Evolutionary conservation across 1,140 invertebrate species (phyloP), one percentile per base, ranked within the genome.

Genomic region (Conopomorpha cramerella): DNA sequence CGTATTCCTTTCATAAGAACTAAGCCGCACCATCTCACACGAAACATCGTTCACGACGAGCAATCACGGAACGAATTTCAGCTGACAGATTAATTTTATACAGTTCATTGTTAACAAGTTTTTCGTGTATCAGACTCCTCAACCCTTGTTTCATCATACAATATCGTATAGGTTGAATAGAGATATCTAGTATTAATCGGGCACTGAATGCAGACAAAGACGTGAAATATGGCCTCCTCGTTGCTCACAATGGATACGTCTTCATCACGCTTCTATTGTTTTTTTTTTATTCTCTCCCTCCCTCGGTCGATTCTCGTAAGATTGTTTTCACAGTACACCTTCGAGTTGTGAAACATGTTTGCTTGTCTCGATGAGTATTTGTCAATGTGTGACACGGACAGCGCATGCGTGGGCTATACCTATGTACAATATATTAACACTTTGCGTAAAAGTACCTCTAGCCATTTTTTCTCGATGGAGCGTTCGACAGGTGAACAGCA

Each of bases 171-270:
- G 46, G 47, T n/a, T 45, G 55, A 72, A 74, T 70, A 54, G 70
- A 76, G 71, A 72, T 76, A 72, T 76, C 64, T 71, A 67, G 65
- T 65, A 72, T 76, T 76, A 76, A 72, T 76, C 71, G 71, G 44
- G 46, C 55, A 55, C 63, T 61, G 56, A 60, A 63, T 51, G 60
- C 52, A 59, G 53, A 76, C 67, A 76, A 72, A 72, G 67, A 58
- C 49, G 66, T 76, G 66, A 76, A 72, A 67, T 76, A 76, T 76
- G 46, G 57, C 57, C 49, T 54, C 56, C 56, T 76, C 71, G 59
- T 63, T 53, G 53, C 45, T 55, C 64, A 76, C 71, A 76, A 76
- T 76, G 64, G 61, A 50, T 64, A 76, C 66, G 67, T 76, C 71
- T 76, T 72, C 67, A 76, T 76, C 71, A 76, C 57, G 62, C 53